Conservation (phyloP, 2,113 vertebrate genomes). For the Varanus salvator region DNA sequence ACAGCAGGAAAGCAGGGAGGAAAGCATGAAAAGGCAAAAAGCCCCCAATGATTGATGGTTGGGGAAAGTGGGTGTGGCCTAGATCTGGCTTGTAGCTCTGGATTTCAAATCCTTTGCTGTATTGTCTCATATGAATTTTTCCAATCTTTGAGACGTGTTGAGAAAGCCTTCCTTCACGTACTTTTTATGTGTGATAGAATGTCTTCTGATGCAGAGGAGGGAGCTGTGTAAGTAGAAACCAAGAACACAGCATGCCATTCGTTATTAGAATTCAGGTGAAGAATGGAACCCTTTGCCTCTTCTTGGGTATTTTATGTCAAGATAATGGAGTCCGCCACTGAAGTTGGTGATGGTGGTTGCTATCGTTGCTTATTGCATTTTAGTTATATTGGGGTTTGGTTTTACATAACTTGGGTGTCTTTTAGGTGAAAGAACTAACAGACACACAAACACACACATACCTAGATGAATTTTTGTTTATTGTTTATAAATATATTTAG, state of each 20-base stretch:
- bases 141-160: background rate
- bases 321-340: background rate
- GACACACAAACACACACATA: too few relatives aligned
- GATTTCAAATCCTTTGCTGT: too few relatives aligned
- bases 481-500: background rate
- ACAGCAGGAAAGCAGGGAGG: too few relatives aligned
- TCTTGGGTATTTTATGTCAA: background rate
- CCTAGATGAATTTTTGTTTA: background rate
- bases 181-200: background rate
- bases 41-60: too few relatives aligned
- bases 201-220: background rate
- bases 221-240: background rate
- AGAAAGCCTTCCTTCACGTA: background rate
- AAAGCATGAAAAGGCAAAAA: too few relatives aligned
- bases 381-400: background rate
- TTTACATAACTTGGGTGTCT: background rate
- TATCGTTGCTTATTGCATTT: background rate
- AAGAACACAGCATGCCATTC: background rate
- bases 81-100: too few relatives aligned
- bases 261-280: background rate
- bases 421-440: background rate
- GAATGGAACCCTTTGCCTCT: background rate
- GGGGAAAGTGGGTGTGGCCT: too few relatives aligned
- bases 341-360: background rate
- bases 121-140: background rate